Percentiles rank a stretch among this genome's conserved stretches.
Conservation (phyloP, 2,888 invertebrate genomes). For the Acleris cristana region DNA sequence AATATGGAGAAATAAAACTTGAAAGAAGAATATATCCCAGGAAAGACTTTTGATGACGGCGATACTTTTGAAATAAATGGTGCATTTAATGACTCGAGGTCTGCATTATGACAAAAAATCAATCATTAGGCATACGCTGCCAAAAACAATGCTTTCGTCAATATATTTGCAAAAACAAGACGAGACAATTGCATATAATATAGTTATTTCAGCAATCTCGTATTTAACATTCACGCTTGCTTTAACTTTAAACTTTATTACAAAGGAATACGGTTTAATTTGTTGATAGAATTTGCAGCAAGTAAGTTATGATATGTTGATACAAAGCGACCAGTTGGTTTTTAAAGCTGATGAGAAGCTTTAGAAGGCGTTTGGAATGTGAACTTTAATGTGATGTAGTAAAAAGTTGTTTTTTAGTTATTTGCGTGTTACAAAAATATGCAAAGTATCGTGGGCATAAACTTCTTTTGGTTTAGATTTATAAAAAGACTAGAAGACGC, state of each 20-base stretch:
- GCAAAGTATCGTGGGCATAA: no score
- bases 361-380: no score
- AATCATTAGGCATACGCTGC: constrained; percentile 34
- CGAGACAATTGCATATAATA: constrained; percentile 20
- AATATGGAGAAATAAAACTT: no score
- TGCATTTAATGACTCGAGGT: constrained; percentile 28
- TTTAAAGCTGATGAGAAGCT: neutral
- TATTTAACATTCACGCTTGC: neutral
- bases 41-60: neutral
- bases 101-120: constrained; percentile 35
- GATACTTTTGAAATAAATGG: constrained; percentile 29
- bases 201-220: neutral
- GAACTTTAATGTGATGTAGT: no score
- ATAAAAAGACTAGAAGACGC: no score
- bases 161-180: constrained; percentile 26
- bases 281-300: neutral
- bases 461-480: no score
- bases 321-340: neutral
- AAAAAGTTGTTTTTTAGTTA: no score
- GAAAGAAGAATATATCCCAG: no score
- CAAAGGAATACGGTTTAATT: neutral
- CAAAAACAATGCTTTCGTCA: constrained; percentile 33
- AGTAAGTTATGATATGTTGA: neutral
- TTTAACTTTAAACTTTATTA: neutral
- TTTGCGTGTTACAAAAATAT: no score